phyloP scores from a whole-genome alignment of 2,797 vertebrate genomes.

The Vireo griseus region DNA sequence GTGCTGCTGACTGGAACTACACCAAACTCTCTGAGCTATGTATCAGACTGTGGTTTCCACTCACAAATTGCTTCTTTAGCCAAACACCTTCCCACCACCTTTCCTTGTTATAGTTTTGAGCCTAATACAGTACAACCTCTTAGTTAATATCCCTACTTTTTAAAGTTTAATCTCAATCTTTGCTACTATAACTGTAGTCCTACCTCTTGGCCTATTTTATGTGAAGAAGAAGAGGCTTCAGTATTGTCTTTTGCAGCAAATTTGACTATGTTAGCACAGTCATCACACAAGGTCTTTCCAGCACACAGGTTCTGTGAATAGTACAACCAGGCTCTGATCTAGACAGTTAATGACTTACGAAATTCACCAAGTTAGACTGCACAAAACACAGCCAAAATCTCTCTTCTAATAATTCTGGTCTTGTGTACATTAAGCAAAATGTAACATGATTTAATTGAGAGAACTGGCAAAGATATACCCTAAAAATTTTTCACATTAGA shows the following conservation, averaged over 20 bases:
- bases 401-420: not conserved
- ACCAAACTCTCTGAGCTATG: not conserved
- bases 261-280: not conserved
- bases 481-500: not conserved
- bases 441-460: not conserved
- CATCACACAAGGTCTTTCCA: not conserved
- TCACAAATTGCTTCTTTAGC: not conserved
- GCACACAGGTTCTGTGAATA: not conserved
- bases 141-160: not conserved
- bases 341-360: not conserved
- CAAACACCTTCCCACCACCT: not conserved
- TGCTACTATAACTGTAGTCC: not conserved
- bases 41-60: not conserved
- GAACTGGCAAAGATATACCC: not conserved
- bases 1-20: not conserved
- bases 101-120: not conserved
- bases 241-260: not conserved
- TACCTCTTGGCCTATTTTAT: not conserved
- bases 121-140: not conserved
- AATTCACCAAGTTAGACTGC: not conserved
- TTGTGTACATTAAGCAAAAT: not conserved
- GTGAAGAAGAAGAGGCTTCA: not conserved
- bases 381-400: not conserved
- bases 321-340: not conserved
- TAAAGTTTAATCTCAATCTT: not conserved